Evolutionary conservation across 92 coral and sea anemone species (phyloP).

Genomic region (Ricordea florida): DNA sequence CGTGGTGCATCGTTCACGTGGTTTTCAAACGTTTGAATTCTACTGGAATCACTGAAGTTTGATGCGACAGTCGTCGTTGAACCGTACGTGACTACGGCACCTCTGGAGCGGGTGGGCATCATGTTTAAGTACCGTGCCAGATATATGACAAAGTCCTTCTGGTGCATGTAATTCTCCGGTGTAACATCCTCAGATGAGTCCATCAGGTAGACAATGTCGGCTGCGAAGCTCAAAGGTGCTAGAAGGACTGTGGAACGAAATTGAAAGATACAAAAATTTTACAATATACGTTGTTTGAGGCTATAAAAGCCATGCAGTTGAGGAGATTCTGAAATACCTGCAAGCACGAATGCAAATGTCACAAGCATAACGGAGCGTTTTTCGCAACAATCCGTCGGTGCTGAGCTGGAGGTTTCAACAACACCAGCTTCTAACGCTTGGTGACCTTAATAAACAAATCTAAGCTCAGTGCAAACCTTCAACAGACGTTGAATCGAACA

Average conservation of each 20-base stretch:
- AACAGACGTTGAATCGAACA: not conserved
- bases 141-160: constrained; percentile 45
- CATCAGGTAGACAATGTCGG: constrained; percentile 58
- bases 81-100: constrained; percentile 63
- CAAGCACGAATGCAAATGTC: too few relatives aligned
- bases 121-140: constrained; percentile 47
- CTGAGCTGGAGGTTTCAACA: too few relatives aligned
- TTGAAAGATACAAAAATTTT: not conserved
- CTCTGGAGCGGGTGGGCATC: constrained; percentile 47
- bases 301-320: too few relatives aligned
- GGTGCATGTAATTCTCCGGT: constrained; percentile 5
- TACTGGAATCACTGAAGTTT: constrained; percentile 22
- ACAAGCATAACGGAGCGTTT: too few relatives aligned
- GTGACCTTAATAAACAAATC: not conserved
- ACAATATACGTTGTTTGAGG: not conserved
- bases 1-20: constrained; percentile 40
- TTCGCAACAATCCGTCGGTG: too few relatives aligned
- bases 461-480: not conserved
- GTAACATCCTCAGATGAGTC: constrained; percentile 61
- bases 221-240: constrained; percentile 45
- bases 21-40: constrained; percentile 9
- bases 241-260: constrained; percentile 3
- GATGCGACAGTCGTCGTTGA: constrained; percentile 35
- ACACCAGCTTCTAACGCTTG: too few relatives aligned
- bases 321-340: too few relatives aligned